Evolutionary conservation across 2,888 invertebrate genomes (phyloP), one percentile per base, ranked within the genome.

Genomic region (Melanargia galathea): DNA sequence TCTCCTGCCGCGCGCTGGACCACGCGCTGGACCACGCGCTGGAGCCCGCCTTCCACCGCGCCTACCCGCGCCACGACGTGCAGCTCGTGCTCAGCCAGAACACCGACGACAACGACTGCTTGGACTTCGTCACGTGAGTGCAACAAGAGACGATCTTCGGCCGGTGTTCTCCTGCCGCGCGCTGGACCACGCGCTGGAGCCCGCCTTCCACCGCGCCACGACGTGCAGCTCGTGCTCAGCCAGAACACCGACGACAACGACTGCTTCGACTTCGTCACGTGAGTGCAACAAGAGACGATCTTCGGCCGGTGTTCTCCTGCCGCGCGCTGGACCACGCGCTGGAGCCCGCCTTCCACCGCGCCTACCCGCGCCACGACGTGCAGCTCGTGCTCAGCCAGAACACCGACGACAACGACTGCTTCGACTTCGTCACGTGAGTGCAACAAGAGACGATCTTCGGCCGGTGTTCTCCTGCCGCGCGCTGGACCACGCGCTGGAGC

Each of bases 201-300:
- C 97, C 0, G 94, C 94, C 70, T 97, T 96, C 86, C 98, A 98
- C 81, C 94, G 95, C 60, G 95, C 79, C 92, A 92, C 24, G 93
- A 96, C 83, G 88, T 96, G 5, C 84, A 91, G 67, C 87, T 97
- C 13, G 92, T 94, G 66, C 92, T 97, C 26, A 93, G 92, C 63
- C 92, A 93, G 10, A 92, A 93, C 56, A 93, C 94, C 71, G 93
- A 93, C 93, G 54, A 91, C 26, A 93, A 94, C 71, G 96, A 95
- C 75, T 97, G 97, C 79, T 93, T 95, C 72, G 92, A 94, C 57
- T 97, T 97, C 79, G 94, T 95, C 0, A 84, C 84, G 88, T 88
- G 35, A 33, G 40, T 18, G 13, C 24, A 93, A n/a, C n/a, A n/a
- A n/a, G n/a, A n/a, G n/a, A n/a, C n/a, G n/a, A n/a, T n/a, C n/a